Evolutionary conservation across 2,113 vertebrate species (phyloP), one percentile per base, ranked within the genome.

Genomic region (Poeciliopsis prolifica): DNA sequence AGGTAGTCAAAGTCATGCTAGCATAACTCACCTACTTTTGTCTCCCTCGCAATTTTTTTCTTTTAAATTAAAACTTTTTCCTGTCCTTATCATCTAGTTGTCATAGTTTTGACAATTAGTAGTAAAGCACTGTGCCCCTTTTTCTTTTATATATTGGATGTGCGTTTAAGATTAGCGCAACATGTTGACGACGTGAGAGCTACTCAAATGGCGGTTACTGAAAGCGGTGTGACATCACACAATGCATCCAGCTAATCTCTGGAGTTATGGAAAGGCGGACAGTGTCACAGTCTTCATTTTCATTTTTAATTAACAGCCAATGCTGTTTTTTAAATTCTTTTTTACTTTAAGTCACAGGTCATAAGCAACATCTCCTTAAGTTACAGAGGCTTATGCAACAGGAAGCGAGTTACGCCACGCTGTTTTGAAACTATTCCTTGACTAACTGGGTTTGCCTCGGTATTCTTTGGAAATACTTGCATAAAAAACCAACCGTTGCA

Each of bases 351-450:
- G 14, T 19, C 10, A 37, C 35, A 74, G 15, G 37, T 6, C 14
- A 48, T 58, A 13, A 42, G 14, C 9, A 58, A 58, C 8, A 28
- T 29, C 28, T 8, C 11, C 37, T 17, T 24, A 19, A 51, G 42
- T 42, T 35, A 44, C 22, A 51, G 33, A 3, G 72, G 72, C 48
- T 80, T 61, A 66, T 28, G 54, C 77, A 88, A 87, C 71, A 87
- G 87, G 86, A 87, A 87, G 71, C 61, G 70, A 70, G 67, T 88
- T 86, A 64, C 72, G 3, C 62, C 80, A 87, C 24, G 11, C 68
- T 30, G 48, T 63, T 71, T 73, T 10, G 70, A 60, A 62, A 77
- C 83, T 42, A n/a, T 64, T 61, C n/a, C 70, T 75, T 63, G 40
- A 68, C 71, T 68, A 88, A 77, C 30, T 28, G 44, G 5, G 31